Conservation (phyloP, 2,888 invertebrate genomes). For the Drosophila borborema region DNA sequence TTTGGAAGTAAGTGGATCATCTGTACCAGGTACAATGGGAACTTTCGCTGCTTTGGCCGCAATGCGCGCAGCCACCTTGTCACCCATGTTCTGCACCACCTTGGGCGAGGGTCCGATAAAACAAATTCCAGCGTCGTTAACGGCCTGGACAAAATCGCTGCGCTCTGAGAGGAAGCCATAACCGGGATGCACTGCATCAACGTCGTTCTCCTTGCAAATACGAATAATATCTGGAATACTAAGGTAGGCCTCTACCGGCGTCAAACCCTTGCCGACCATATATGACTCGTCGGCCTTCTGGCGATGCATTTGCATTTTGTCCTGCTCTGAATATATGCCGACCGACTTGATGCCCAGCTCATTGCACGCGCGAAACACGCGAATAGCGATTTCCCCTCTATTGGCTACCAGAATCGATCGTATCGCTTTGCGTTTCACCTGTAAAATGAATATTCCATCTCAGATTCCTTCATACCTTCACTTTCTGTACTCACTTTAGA, state of each 20-base stretch:
- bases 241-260: constrained; percentile 98
- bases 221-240: constrained; percentile 98
- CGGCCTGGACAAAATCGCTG: constrained; percentile 97
- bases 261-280: constrained; percentile 95
- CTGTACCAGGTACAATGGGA: constrained; percentile 98
- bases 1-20: constrained; percentile 94
- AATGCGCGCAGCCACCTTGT: constrained; percentile 98
- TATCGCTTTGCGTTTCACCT: constrained; percentile 89
- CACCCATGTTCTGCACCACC: constrained; percentile 99
- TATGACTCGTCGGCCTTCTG: constrained; percentile 99
- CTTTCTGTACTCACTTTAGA: background rate
- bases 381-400: constrained; percentile 98
- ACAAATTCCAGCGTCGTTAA: constrained; percentile 94
- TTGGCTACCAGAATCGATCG: constrained; percentile 98
- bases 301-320: constrained; percentile 98
- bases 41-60: constrained; percentile 97
- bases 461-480: too few relatives aligned
- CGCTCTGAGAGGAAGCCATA: constrained; percentile 85
- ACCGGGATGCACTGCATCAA: constrained; percentile 88
- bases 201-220: constrained; percentile 96
- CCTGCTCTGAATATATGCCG: constrained; percentile 99
- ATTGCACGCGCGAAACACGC: constrained; percentile 98
- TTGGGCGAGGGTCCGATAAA: constrained; percentile 98
- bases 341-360: constrained; percentile 98
- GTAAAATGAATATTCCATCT: background rate